Percentiles rank a stretch among this genome's conserved stretches.
These are phyloP conservation scores for Dynastes grantii DNA, from an alignment of 2,888 invertebrate genomes.

Conservation along the genomic window DNA sequence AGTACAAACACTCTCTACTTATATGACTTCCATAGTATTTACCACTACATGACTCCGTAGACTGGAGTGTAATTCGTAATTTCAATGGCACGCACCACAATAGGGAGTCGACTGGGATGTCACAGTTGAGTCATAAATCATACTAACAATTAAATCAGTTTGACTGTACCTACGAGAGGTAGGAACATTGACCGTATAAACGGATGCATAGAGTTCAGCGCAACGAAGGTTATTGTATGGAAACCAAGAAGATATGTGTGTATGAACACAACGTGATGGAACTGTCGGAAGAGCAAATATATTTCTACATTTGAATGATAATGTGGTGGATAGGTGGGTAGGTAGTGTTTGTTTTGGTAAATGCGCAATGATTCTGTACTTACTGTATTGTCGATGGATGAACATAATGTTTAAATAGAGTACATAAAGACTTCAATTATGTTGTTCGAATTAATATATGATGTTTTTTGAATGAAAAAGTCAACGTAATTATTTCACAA, in stretches of 20 bases:
- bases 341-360: too few species aligned
- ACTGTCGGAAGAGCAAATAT: conserved; percentile 39
- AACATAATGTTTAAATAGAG: too few species aligned
- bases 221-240: conserved; percentile 54
- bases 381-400: too few species aligned
- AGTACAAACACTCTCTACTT: neutral
- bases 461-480: too few species aligned
- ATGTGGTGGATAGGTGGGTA: neutral
- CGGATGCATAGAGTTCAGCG: conserved; percentile 60
- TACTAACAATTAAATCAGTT: conserved; percentile 68
- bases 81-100: conserved; percentile 57
- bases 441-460: too few species aligned
- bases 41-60: conserved; percentile 57
- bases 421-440: too few species aligned
- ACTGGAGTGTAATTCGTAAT: conserved; percentile 61
- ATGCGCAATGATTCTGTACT: too few species aligned
- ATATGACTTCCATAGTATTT: conserved; percentile 11
- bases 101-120: conserved; percentile 63
- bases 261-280: conserved; percentile 26
- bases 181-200: conserved; percentile 65
- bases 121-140: conserved; percentile 67
- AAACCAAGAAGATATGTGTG: conserved; percentile 46
- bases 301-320: conserved; percentile 37
- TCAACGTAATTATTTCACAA: too few species aligned
- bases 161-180: conserved; percentile 57